phyloP scores from a whole-genome alignment of 2,797 vertebrate species.

The Coranthus polyacanthus region DNA sequence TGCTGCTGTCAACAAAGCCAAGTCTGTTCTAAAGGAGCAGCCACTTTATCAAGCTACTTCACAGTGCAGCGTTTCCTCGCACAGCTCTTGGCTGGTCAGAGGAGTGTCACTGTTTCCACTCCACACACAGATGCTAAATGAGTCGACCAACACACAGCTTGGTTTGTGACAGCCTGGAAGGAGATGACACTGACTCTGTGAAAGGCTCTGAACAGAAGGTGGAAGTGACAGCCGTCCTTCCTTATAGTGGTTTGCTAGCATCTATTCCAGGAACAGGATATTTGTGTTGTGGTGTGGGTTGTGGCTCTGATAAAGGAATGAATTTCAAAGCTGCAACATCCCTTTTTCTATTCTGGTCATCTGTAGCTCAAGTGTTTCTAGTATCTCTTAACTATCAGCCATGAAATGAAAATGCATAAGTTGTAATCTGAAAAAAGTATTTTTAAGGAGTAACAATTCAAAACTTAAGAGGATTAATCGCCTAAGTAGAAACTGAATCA shows the following conservation, averaged over 20 bases:
- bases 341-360: no score
- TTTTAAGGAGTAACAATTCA: no score
- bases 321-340: slow-evolving; percentile 14
- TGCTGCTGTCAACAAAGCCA: slow-evolving; percentile 76
- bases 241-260: neutral
- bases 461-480: no score
- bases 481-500: no score
- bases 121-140: slow-evolving; percentile 51
- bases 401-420: no score
- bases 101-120: slow-evolving; percentile 72
- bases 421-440: no score
- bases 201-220: slow-evolving; percentile 42
- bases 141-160: slow-evolving; percentile 23
- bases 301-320: slow-evolving; percentile 16
- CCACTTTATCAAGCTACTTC: slow-evolving; percentile 79
- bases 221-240: slow-evolving; percentile 45
- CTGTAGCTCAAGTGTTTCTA: no score
- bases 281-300: slow-evolving; percentile 42
- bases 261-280: slow-evolving; percentile 48
- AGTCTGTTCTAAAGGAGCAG: slow-evolving; percentile 73
- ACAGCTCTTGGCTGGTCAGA: slow-evolving; percentile 42
- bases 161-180: slow-evolving; percentile 44
- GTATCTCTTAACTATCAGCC: no score
- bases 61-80: slow-evolving; percentile 64
- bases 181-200: slow-evolving; percentile 41